Evolutionary conservation across 2,113 vertebrate genomes (phyloP), one percentile per base, ranked within the genome.

Genomic region (Meleagris gallopavo): DNA sequence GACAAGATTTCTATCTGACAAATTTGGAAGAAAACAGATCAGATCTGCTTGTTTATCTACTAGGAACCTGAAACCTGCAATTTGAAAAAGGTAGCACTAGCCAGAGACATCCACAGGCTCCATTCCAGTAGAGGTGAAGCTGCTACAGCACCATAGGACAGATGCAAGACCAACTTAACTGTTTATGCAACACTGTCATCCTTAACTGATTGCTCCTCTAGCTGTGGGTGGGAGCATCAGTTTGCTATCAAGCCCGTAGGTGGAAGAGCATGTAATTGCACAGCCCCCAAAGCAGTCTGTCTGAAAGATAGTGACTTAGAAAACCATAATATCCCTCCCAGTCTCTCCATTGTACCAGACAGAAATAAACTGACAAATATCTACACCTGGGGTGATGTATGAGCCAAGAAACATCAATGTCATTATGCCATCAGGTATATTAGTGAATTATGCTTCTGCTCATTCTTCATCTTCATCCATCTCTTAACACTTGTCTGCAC

Each of bases 371-470:
- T 67, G 81, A 54, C 74, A 73, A 15, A 12, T 5, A 54, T 62
- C 48, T 89, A 22, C 67, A 91, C 82, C 81, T 62, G 45, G 45
- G 75, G 75, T 58, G 89, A 82, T 88, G 25, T 11, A 75, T 17
- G 67, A 94, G 78, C 67, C 66, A 69, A 69, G 77, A 82, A 88
- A 55, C 36, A 58, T 84, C 66, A 69, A 50, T 38, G 86, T 58
- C 84, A 50, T 34, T 65, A 43, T 45, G 38, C 48, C 81, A 71
- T 48, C 89, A 94, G 50, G 74, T 79, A 34, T 1, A 4, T 54
- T 72, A 71, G 48, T 61, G 83, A 85, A 62, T 83, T 73, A 46
- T 58, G 74, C 32, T 90, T 70, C 84, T 83, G 54, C 55, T 96
- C 64, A 55, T 45, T 85, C 78, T 65, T 82, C 66, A 57, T 88